These are phyloP conservation scores for Rousettus leschenaultii DNA, from an alignment of 2,113 vertebrate genomes.

Conservation along the genomic window DNA sequence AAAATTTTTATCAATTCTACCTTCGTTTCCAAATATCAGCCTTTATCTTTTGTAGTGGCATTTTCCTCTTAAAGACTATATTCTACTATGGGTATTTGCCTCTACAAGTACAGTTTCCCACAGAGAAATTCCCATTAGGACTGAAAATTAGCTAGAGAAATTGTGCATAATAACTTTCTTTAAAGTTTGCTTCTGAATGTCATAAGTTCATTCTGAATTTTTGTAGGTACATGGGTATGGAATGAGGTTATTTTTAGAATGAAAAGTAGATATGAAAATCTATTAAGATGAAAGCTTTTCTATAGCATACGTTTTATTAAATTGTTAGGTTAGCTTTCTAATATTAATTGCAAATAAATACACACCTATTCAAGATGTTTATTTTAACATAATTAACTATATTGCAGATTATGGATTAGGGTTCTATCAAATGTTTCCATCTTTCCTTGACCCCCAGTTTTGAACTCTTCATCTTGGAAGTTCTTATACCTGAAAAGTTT, in stretches of 20 bases:
- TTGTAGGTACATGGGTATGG: background rate
- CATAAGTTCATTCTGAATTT: background rate
- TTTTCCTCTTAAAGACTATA: background rate
- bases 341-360: background rate
- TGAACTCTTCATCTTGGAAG: background rate
- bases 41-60: background rate
- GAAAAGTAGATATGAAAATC: background rate
- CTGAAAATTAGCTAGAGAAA: background rate
- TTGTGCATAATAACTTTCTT: background rate
- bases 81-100: background rate
- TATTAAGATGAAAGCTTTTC: background rate
- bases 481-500: background rate
- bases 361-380: background rate
- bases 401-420: background rate
- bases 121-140: background rate
- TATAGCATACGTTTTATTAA: background rate
- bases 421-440: background rate
- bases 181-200: constrained; percentile 35
- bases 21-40: background rate
- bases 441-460: background rate
- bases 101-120: background rate
- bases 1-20: background rate
- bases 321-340: background rate
- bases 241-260: background rate
- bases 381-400: background rate